Base-by-base conservation (phyloP, 2,797 vertebrate species). In the Epinephelus awoara region DNA sequence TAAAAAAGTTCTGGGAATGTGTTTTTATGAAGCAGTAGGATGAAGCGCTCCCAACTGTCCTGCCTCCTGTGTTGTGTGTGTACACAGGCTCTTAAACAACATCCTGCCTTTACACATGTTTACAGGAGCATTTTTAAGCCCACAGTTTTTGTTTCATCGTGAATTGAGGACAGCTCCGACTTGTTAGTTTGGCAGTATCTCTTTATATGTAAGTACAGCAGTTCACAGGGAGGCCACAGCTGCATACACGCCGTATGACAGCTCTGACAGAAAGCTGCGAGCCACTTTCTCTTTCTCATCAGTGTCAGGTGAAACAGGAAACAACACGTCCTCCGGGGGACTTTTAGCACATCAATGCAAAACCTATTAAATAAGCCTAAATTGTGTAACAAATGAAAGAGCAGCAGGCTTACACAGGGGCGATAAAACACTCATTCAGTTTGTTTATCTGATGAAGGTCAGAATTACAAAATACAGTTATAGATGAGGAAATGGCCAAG, bases 221-320 rank as follows among this genome's bases (percentile, higher is more conserved):
- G 68, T 79, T 77, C 67, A 67, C 42, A 46, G 6, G 34, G 21
- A 79, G 77, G 61, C 54, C 54, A 46, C 10, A 15, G 51, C 79
- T 67, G 61, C 34, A 29, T 15, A 29, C 49, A 1, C 18, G 12
- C 12, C 18, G 2, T 7, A 4, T 34, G 66, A 67, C 14, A 40
- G 54, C 56, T 49, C 27, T n/a, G 52, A 70, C 42, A 55, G 19
- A 68, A 52, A 23, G 23, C 51, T n/a, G 27, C 6, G 2, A 29
- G 14, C 27, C 27, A 2, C 34, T 38, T 59, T 9, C 34, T 47
- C 34, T 25, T 21, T 3, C 46, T 47, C 34, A n/a, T 18, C 38
- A 25, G 46, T 44, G 4, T n/a, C 52, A 25, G 11, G 17, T 62
- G 21, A 13, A 42, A 66, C 6, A 23, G n/a, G 25, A 42, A 72